These are phyloP conservation scores for Choreutis nemorana DNA, from an alignment of 2,888 invertebrate species.

Conservation along the genomic window DNA sequence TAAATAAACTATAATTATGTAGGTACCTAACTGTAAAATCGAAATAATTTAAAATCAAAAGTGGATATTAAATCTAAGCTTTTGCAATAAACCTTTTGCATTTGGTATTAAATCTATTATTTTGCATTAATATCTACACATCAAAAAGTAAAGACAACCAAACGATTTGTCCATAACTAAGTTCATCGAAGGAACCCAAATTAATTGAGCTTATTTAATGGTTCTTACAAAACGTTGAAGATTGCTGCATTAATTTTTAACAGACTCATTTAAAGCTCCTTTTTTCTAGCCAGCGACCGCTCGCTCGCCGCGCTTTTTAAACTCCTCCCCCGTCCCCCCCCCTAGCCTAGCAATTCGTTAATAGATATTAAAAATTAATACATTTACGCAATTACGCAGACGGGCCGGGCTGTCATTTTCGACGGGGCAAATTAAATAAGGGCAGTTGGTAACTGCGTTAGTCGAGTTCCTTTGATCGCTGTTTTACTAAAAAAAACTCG, in stretches of 20 bases:
- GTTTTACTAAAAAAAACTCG: conserved; percentile 37
- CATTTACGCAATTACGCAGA: conserved; percentile 40
- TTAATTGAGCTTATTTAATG: too few species aligned
- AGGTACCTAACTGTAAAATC: too few species aligned
- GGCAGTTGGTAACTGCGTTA: conserved; percentile 31
- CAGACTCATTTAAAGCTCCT: conserved; percentile 55
- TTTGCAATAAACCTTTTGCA: too few species aligned
- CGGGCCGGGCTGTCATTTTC: conserved; percentile 35
- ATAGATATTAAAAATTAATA: conserved; percentile 60
- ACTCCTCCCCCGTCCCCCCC: conserved; percentile 21
- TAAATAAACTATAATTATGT: too few species aligned
- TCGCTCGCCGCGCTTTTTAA: conserved; percentile 27
- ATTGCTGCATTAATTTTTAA: conserved; percentile 58
- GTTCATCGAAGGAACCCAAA: too few species aligned
- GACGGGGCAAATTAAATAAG: conserved; percentile 38
- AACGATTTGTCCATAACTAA: too few species aligned
- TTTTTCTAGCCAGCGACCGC: conserved; percentile 38
- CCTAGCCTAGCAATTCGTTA: conserved; percentile 34
- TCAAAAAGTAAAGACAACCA: too few species aligned
- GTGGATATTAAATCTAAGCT: too few species aligned
- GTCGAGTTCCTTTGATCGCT: conserved; percentile 39
- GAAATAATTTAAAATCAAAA: too few species aligned
- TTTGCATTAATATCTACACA: too few species aligned
- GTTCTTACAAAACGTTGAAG: conserved; percentile 31
- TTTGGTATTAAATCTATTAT: too few species aligned